These are phyloP conservation scores for Stenotaenia linearis DNA, from an alignment of 2,888 invertebrate species.

Conservation along the genomic window DNA sequence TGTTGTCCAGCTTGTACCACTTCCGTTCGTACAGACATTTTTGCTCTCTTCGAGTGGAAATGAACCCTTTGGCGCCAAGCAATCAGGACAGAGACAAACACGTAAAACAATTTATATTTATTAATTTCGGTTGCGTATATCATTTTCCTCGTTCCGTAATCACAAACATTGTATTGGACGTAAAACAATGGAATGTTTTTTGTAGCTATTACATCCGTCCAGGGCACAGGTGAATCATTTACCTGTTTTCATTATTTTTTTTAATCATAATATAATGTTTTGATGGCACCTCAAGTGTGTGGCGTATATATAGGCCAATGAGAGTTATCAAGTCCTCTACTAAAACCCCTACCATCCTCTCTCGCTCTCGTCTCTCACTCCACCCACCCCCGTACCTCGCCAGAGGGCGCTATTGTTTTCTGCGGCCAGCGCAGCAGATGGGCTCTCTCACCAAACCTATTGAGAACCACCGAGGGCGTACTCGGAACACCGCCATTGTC, in stretches of 20 bases:
- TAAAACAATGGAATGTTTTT: neutral
- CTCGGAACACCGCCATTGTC: conserved; percentile 19
- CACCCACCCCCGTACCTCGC: neutral
- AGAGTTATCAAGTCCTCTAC: conserved; percentile 12
- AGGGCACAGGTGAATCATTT: neutral
- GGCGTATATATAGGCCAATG: neutral
- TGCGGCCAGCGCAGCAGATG: neutral
- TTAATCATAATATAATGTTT: neutral
- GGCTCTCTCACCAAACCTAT: conserved; percentile 19
- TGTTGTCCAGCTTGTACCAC: neutral
- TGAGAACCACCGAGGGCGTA: conserved; percentile 19
- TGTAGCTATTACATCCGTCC: neutral
- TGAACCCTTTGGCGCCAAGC: neutral
- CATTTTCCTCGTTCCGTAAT: conserved; percentile 2
- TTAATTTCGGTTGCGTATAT: neutral
- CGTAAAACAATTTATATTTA: neutral
- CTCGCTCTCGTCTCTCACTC: neutral
- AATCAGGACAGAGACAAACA: neutral
- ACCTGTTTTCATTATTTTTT: neutral
- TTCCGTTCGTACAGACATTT: neutral
- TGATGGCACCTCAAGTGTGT: neutral
- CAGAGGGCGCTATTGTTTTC: conserved; percentile 10
- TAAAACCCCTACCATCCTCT: neutral
- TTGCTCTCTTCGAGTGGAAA: neutral
- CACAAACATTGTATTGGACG: neutral